A percentile compares a stretch with the other conserved stretches of the same genome.
Conservation (phyloP, 2,888 invertebrate species). For the Temnothorax ravouxi region DNA sequence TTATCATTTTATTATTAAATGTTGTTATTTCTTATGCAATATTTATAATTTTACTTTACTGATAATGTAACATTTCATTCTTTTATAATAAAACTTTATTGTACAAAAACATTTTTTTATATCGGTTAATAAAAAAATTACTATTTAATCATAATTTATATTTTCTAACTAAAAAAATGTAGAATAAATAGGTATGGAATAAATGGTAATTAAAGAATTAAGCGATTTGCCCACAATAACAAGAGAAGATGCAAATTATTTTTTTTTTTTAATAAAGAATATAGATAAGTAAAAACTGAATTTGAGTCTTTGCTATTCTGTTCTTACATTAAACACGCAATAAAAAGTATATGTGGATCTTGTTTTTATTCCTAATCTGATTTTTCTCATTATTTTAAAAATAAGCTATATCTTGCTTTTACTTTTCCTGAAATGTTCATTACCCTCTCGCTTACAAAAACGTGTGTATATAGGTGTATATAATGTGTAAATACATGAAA, state of each 20-base stretch:
- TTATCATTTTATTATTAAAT: background rate
- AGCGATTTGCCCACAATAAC: background rate
- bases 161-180: background rate
- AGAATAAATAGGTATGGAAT: background rate
- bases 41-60: background rate
- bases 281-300: background rate
- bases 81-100: background rate
- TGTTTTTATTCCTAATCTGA: background rate
- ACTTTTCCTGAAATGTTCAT: background rate
- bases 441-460: background rate
- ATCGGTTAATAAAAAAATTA: background rate
- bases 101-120: background rate
- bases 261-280: background rate
- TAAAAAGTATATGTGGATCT: background rate
- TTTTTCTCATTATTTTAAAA: background rate
- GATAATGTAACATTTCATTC: background rate
- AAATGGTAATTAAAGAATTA: background rate
- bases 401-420: background rate
- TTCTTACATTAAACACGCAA: background rate
- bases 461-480: background rate
- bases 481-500: background rate
- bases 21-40: background rate
- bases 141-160: background rate
- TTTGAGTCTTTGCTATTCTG: background rate
- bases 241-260: background rate